Evolutionary conservation across 35 echinoderm and acorn worm species (phyloP).

Genomic region (Eucidaris tribuloides): DNA sequence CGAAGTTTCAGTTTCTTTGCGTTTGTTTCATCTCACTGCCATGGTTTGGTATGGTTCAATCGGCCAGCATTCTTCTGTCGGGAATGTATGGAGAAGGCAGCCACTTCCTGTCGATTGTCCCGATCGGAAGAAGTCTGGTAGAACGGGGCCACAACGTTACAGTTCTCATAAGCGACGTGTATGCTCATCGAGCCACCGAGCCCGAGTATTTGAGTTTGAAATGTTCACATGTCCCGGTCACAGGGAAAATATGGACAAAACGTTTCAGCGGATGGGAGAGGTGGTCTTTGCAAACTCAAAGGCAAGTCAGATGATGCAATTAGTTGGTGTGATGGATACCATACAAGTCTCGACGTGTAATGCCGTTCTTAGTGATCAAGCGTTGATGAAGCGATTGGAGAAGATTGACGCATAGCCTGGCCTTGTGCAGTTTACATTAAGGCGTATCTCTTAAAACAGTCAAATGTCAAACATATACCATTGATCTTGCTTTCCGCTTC

Average conservation of each 20-base stretch:
- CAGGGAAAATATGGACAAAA: not conserved
- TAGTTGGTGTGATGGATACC: not conserved
- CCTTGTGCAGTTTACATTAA: not conserved
- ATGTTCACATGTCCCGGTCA: not conserved
- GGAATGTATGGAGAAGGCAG: constrained; percentile 4
- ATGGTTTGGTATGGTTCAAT: too few relatives aligned
- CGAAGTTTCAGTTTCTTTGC: too few relatives aligned
- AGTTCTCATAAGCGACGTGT: not conserved
- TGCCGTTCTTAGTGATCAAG: not conserved
- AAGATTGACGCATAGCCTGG: not conserved
- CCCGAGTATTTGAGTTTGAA: not conserved
- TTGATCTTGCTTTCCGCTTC: not conserved
- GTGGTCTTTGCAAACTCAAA: not conserved
- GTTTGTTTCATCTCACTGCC: too few relatives aligned
- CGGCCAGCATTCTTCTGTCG: not conserved
- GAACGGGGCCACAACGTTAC: constrained; percentile 8
- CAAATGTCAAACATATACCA: not conserved
- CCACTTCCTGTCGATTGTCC: not conserved
- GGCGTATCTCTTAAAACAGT: not conserved
- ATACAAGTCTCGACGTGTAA: not conserved
- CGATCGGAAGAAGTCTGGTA: constrained; percentile 1
- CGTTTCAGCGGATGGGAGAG: not conserved
- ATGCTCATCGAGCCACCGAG: not conserved
- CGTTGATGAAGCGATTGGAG: not conserved
- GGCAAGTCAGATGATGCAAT: not conserved